Percentiles rank a stretch among this genome's conserved stretches.
Evolutionary conservation across 2,797 vertebrate species (phyloP).

Genomic region (Chanos chanos): DNA sequence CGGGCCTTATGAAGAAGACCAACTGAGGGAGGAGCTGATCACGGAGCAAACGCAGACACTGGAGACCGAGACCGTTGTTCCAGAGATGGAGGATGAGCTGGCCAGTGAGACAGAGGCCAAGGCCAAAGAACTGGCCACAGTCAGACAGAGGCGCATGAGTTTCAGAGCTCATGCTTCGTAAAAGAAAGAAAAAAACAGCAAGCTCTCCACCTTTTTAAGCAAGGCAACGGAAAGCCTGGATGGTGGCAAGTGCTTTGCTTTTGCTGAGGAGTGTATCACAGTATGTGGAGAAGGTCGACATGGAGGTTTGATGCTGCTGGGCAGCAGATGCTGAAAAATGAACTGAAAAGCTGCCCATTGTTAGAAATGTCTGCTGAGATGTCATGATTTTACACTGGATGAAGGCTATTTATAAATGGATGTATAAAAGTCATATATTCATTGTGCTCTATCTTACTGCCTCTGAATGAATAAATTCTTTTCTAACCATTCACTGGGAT

Average conservation of each 20-base stretch:
- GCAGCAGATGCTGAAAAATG: slow-evolving; percentile 14
- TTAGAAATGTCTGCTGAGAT: slow-evolving; percentile 31
- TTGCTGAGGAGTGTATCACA: slow-evolving; percentile 20
- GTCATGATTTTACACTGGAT: slow-evolving; percentile 35
- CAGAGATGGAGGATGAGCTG: slow-evolving; percentile 31
- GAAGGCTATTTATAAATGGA: slow-evolving; percentile 42
- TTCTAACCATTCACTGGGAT: too few relatives aligned
- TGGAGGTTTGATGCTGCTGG: slow-evolving; percentile 28
- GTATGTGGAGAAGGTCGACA: slow-evolving; percentile 12
- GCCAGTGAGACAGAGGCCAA: slow-evolving; percentile 39
- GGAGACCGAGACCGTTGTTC: slow-evolving; percentile 32
- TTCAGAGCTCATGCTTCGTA: slow-evolving; percentile 45
- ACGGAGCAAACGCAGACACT: slow-evolving; percentile 3
- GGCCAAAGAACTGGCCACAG: slow-evolving; percentile 28
- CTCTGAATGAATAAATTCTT: slow-evolving; percentile 39
- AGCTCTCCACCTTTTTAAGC: background rate
- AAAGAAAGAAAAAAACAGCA: too few relatives aligned
- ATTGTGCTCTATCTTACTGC: slow-evolving; percentile 28
- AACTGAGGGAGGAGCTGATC: slow-evolving; percentile 33
- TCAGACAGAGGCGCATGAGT: slow-evolving; percentile 42
- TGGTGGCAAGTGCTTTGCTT: slow-evolving; percentile 15
- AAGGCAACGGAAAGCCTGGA: background rate
- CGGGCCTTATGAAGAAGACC: slow-evolving; percentile 51
- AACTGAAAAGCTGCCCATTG: slow-evolving; percentile 3
- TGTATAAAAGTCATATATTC: slow-evolving; percentile 28